phyloP scores from a whole-genome alignment of 2,888 invertebrate species.

The Trachelus troglodyta region DNA sequence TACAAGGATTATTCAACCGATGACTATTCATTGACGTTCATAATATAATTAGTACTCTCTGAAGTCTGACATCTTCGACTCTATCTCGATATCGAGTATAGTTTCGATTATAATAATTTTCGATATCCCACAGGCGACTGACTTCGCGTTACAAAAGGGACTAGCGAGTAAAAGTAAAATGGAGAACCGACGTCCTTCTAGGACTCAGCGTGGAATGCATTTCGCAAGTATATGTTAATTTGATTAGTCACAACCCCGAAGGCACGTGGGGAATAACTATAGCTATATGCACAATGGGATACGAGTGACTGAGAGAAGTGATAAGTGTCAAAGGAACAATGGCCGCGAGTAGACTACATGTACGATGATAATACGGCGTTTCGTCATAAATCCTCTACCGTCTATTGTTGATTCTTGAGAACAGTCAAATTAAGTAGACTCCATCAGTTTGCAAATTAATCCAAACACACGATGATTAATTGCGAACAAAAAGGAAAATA shows the following conservation, averaged over 20 bases:
- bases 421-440: neutral
- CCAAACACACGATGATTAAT: no score
- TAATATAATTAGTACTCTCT: no score
- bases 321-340: slow-evolving; percentile 2
- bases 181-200: neutral
- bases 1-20: no score
- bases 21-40: no score
- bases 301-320: neutral
- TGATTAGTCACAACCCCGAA: slow-evolving; percentile 52
- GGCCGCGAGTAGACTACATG: neutral
- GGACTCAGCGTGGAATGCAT: slow-evolving; percentile 36
- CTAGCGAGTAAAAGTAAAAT: slow-evolving; percentile 1
- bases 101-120: neutral
- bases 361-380: neutral
- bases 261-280: neutral
- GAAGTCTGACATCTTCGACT: no score
- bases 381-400: neutral
- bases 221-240: slow-evolving; percentile 55
- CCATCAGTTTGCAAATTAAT: no score
- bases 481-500: no score
- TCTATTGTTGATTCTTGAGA: neutral
- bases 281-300: neutral
- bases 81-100: no score
- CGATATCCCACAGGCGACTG: neutral
- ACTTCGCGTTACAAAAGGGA: neutral